A percentile compares a stretch with the other conserved stretches of the same genome.
Conservation (phyloP, 2,888 invertebrate genomes). For the Lasioglossum figueresi region DNA sequence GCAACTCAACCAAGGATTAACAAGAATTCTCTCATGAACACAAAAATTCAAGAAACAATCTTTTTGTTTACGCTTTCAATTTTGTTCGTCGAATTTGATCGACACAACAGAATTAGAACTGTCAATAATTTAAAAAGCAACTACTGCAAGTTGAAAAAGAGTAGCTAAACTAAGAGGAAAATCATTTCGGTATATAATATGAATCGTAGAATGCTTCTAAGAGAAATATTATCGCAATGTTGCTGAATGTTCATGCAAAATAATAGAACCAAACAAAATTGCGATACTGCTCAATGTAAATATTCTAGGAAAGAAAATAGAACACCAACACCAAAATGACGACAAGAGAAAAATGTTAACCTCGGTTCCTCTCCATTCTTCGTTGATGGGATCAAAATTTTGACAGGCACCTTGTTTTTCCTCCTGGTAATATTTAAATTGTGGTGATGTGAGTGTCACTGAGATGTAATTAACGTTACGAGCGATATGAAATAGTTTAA, state of each 20-base stretch:
- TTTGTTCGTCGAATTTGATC: constrained; percentile 25
- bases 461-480: constrained; percentile 32
- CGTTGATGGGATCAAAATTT: constrained; percentile 81
- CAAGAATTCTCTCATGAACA: constrained; percentile 43
- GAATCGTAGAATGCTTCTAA: constrained; percentile 22
- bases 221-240: constrained; percentile 34
- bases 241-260: constrained; percentile 53
- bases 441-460: constrained; percentile 50
- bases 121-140: constrained; percentile 30
- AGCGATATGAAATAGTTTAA: constrained; percentile 30
- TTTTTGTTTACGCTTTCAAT: constrained; percentile 15
- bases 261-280: constrained; percentile 43
- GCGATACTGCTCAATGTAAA: constrained; percentile 35
- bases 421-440: constrained; percentile 81
- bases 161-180: constrained; percentile 14
- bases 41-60: background rate
- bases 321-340: constrained; percentile 67
- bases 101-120: background rate
- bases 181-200: background rate
- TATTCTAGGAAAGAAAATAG: constrained; percentile 32
- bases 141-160: constrained; percentile 35
- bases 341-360: constrained; percentile 78
- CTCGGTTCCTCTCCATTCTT: constrained; percentile 81
- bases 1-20: constrained; percentile 52
- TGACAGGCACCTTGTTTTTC: constrained; percentile 83